Percentiles rank a stretch among this genome's conserved stretches.
Conservation (phyloP, 2,797 vertebrate genomes). For the Gymnothorax javanicus region DNA sequence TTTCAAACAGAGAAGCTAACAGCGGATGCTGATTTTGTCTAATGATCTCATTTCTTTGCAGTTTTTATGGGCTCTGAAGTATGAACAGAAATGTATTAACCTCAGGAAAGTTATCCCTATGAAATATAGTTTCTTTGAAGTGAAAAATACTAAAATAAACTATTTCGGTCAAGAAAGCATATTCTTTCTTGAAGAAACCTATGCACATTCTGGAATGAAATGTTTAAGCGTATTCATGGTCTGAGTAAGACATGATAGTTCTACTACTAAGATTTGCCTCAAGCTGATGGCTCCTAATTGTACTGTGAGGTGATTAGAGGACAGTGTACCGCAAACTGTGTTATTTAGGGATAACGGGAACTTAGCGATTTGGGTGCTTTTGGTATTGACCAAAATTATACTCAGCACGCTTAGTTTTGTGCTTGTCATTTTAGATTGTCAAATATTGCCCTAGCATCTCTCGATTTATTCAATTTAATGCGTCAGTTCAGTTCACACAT, state of each 20-base stretch:
- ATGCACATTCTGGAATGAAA: neutral
- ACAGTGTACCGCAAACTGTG: neutral
- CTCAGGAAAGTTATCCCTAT: neutral
- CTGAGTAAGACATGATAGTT: neutral
- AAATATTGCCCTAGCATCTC: neutral
- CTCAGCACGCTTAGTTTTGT: constrained; percentile 12
- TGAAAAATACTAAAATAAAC: neutral
- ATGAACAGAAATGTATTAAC: neutral
- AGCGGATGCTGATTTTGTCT: neutral
- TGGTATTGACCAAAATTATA: constrained; percentile 25
- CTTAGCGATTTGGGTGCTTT: neutral
- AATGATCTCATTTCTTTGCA: neutral
- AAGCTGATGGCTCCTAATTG: neutral
- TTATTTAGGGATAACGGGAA: neutral
- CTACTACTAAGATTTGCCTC: neutral
- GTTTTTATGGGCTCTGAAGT: neutral
- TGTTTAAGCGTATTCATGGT: neutral
- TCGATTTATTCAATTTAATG: neutral
- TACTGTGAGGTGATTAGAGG: neutral
- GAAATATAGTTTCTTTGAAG: neutral
- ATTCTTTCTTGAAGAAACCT: neutral
- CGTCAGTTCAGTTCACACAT: neutral
- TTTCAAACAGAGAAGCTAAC: no score
- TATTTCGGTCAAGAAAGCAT: neutral
- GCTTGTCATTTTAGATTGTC: constrained; percentile 14